phyloP scores from a whole-genome alignment of 2,113 vertebrate genomes.

The Labeo rohita region DNA sequence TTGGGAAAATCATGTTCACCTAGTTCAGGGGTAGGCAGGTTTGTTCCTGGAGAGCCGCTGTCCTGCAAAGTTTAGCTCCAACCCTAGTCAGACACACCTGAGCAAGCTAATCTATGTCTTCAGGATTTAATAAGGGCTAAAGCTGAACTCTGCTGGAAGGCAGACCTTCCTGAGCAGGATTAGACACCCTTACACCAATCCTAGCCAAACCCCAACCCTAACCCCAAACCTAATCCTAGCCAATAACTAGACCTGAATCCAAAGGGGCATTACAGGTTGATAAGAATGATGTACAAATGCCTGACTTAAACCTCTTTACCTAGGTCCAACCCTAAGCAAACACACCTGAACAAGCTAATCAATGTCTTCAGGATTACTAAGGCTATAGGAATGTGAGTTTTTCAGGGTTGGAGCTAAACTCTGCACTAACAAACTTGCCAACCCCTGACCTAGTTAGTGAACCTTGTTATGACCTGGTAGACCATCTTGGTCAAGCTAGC shows the following conservation, averaged over 20 bases:
- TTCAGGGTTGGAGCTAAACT: too few species aligned
- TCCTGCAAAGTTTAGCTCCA: too few species aligned
- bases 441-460: neutral
- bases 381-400: too few species aligned
- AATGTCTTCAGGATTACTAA: too few species aligned
- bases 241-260: neutral
- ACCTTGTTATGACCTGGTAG: neutral
- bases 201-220: neutral
- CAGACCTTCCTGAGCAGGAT: neutral
- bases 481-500: neutral
- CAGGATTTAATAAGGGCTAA: neutral
- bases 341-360: too few species aligned
- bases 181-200: neutral
- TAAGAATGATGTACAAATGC: neutral
- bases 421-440: too few species aligned
- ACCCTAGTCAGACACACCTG: too few species aligned
- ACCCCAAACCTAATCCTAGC: neutral
- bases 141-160: neutral
- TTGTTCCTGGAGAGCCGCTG: too few species aligned
- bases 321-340: too few species aligned
- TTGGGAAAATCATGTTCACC: neutral
- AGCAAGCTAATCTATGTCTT: too few species aligned
- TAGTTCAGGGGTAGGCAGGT: neutral
- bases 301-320: neutral
- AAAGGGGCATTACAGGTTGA: neutral